Evolutionary conservation across 2,797 vertebrate genomes (phyloP).

Genomic region (Myripristis murdjan): DNA sequence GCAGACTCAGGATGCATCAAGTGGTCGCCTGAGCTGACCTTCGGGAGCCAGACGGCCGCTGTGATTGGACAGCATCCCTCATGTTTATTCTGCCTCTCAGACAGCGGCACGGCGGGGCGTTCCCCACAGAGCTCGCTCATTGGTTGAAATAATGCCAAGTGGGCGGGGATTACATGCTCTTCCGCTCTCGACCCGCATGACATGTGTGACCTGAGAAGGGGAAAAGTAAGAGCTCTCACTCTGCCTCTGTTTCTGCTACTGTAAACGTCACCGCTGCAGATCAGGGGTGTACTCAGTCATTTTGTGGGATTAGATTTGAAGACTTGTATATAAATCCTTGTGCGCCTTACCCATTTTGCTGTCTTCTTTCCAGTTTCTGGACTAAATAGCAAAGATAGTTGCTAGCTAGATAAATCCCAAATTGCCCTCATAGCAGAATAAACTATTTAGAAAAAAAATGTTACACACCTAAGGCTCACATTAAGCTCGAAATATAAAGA

Average conservation of each 20-base stretch:
- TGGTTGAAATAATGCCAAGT: slow-evolving; percentile 30
- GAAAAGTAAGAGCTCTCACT: slow-evolving; percentile 12
- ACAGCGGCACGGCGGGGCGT: slow-evolving; percentile 34
- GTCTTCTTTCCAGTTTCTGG: too few species aligned
- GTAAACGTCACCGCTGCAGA: too few species aligned
- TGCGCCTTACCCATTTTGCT: too few species aligned
- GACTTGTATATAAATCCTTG: too few species aligned
- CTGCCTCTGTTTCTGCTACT: not conserved
- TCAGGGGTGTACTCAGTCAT: too few species aligned
- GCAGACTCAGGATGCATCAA: slow-evolving; percentile 1
- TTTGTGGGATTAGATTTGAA: too few species aligned
- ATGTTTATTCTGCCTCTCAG: slow-evolving; percentile 1
- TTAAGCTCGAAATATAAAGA: too few species aligned
- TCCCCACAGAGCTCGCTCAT: slow-evolving; percentile 14
- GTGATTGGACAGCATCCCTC: slow-evolving; percentile 34
- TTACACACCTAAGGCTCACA: too few species aligned
- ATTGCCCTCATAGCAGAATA: too few species aligned
- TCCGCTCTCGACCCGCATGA: not conserved
- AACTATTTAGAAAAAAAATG: too few species aligned
- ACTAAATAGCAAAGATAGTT: too few species aligned
- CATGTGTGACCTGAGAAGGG: not conserved
- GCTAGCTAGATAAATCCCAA: too few species aligned
- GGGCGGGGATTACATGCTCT: not conserved
- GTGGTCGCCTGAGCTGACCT: slow-evolving; percentile 47
- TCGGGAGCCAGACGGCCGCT: not conserved